Evolutionary conservation across 1,140 invertebrate genomes (phyloP).

Genomic region (Drosophila pseudoananassae): DNA sequence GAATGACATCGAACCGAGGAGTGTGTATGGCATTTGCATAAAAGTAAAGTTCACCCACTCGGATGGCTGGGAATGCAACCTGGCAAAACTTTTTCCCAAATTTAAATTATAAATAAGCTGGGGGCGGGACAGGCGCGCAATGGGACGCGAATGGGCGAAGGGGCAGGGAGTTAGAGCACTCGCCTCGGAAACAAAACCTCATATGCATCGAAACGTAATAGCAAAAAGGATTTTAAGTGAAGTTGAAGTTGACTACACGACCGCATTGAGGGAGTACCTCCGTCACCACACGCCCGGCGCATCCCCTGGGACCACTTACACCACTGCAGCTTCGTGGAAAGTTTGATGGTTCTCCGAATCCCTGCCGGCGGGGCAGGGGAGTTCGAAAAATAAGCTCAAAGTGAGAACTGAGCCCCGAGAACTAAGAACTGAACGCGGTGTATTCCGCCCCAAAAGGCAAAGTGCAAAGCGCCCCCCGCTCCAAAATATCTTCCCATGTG

Average conservation of each 20-base stretch:
- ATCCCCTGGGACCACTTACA: slow-evolving; percentile 69
- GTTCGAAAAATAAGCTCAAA: slow-evolving; percentile 70
- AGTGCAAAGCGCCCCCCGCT: slow-evolving; percentile 60
- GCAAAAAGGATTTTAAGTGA: slow-evolving; percentile 82
- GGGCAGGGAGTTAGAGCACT: slow-evolving; percentile 13
- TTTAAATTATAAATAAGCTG: slow-evolving; percentile 82
- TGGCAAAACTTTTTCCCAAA: slow-evolving; percentile 77
- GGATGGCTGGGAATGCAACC: slow-evolving; percentile 74
- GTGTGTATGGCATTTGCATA: slow-evolving; percentile 70
- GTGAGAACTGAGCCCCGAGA: slow-evolving; percentile 63
- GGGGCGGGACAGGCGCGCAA: slow-evolving; percentile 4
- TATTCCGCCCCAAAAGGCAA: slow-evolving; percentile 78
- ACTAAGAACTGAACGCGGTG: slow-evolving; percentile 71
- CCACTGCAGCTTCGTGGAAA: slow-evolving; percentile 60
- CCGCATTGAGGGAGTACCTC: slow-evolving; percentile 55
- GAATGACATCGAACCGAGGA: slow-evolving; percentile 71
- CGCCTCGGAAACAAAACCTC: slow-evolving; percentile 75
- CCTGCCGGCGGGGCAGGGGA: neutral
- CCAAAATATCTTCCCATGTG: slow-evolving; percentile 22
- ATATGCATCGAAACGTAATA: slow-evolving; percentile 82
- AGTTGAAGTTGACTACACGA: slow-evolving; percentile 81
- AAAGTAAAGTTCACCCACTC: slow-evolving; percentile 82
- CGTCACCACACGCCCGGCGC: slow-evolving; percentile 4
- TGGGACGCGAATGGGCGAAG: too few species aligned
- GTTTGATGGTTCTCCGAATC: slow-evolving; percentile 37